A percentile compares a stretch with the other conserved stretches of the same genome.
phyloP scores from a whole-genome alignment of 2,113 vertebrate species.

The Aphyosemion australe region DNA sequence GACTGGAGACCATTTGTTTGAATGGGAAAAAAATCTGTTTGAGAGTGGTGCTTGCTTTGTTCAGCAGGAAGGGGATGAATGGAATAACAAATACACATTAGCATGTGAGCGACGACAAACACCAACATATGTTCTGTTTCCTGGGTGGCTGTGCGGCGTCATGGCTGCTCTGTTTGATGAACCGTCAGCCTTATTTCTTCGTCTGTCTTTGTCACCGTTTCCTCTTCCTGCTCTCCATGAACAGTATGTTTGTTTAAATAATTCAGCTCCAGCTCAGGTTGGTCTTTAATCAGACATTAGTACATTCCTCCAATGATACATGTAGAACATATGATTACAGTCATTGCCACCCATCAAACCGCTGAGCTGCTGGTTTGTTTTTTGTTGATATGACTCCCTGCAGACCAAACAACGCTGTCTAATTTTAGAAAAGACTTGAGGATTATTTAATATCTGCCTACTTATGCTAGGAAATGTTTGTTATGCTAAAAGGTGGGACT shows the following conservation, averaged over 20 bases:
- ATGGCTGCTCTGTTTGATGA: constrained; percentile 10
- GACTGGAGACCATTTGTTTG: constrained; percentile 34
- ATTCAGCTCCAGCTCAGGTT: constrained; percentile 62
- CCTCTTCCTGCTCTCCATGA: constrained; percentile 12
- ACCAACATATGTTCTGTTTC: neutral
- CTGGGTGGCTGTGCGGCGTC: constrained; percentile 11
- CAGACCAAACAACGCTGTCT: no score
- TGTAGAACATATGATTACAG: constrained; percentile 64
- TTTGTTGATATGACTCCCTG: no score
- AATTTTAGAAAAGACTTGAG: no score
- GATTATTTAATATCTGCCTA: no score
- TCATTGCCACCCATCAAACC: no score
- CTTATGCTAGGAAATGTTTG: no score
- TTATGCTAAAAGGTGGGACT: no score
- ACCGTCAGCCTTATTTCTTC: constrained; percentile 7
- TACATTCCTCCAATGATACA: constrained; percentile 36
- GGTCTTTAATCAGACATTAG: constrained; percentile 71
- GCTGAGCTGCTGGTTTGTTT: no score
- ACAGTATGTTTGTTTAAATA: constrained; percentile 60
- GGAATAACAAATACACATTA: neutral
- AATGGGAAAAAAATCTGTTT: constrained; percentile 11
- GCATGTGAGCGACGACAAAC: neutral
- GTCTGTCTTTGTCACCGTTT: neutral
- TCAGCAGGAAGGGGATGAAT: constrained; percentile 8
- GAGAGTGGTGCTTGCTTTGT: constrained; percentile 6